phyloP scores from a whole-genome alignment of 1,140 invertebrate species.

The Hyles euphorbiae region DNA sequence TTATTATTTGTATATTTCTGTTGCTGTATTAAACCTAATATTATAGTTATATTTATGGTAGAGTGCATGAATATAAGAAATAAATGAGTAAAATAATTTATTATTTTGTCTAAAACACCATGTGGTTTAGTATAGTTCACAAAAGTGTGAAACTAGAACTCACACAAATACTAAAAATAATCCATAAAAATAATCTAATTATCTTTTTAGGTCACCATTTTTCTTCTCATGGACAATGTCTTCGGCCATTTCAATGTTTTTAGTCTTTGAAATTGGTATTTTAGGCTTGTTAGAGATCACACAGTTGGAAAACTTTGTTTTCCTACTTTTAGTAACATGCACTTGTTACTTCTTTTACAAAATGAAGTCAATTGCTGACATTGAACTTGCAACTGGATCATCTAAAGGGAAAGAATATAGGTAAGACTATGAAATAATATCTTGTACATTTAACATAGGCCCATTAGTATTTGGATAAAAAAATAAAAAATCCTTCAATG shows the following conservation, averaged over 20 bases:
- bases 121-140: too few species aligned
- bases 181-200: neutral
- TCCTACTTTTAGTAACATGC: slow-evolving; percentile 76
- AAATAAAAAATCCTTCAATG: too few species aligned
- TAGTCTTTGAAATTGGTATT: slow-evolving; percentile 80
- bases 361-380: slow-evolving; percentile 73
- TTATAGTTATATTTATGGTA: too few species aligned
- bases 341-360: slow-evolving; percentile 78
- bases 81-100: too few species aligned
- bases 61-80: too few species aligned
- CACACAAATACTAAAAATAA: neutral
- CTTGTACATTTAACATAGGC: neutral
- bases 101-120: too few species aligned
- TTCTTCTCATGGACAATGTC: slow-evolving; percentile 82
- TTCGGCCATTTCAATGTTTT: slow-evolving; percentile 78
- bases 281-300: slow-evolving; percentile 81
- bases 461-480: too few species aligned
- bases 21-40: neutral
- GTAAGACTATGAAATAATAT: slow-evolving; percentile 33
- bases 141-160: too few species aligned
- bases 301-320: slow-evolving; percentile 80
- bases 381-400: slow-evolving; percentile 47
- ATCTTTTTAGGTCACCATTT: slow-evolving; percentile 76
- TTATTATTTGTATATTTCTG: neutral
- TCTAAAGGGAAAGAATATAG: slow-evolving; percentile 61